Evolutionary conservation across 53 echinoderm and acorn worm species (phyloP).

Genomic region (Henricia sp.): DNA sequence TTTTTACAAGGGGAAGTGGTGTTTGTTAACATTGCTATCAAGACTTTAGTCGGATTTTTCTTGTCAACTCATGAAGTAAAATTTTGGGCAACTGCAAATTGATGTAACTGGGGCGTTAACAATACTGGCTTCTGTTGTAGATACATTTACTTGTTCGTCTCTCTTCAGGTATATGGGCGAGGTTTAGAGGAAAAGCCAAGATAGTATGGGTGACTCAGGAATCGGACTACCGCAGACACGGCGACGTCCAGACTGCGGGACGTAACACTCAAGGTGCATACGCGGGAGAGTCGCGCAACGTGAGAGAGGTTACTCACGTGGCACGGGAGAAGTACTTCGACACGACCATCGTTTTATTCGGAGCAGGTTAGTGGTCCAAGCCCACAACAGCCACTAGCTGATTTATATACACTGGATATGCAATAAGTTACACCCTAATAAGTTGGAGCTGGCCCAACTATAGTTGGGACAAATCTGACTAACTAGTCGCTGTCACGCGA

Average conservation of each 20-base stretch:
- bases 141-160: background rate
- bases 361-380: constrained; percentile 7
- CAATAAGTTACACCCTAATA: background rate
- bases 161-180: constrained; percentile 10
- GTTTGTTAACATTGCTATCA: background rate
- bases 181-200: background rate
- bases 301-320: background rate
- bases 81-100: background rate
- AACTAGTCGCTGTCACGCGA: too few relatives aligned
- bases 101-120: background rate
- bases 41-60: background rate
- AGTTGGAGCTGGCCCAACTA: too few relatives aligned
- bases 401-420: background rate
- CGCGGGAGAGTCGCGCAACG: background rate
- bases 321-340: constrained; percentile 4
- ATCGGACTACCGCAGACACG: background rate
- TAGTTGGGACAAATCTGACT: too few relatives aligned
- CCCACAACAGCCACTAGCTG: background rate
- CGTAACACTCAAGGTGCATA: too few relatives aligned
- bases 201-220: background rate
- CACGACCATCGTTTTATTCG: background rate
- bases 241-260: background rate
- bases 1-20: background rate
- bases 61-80: background rate
- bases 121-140: background rate